These are phyloP conservation scores for Phocoena sinus DNA, from an alignment of 2,113 vertebrate species.

Conservation along the genomic window DNA sequence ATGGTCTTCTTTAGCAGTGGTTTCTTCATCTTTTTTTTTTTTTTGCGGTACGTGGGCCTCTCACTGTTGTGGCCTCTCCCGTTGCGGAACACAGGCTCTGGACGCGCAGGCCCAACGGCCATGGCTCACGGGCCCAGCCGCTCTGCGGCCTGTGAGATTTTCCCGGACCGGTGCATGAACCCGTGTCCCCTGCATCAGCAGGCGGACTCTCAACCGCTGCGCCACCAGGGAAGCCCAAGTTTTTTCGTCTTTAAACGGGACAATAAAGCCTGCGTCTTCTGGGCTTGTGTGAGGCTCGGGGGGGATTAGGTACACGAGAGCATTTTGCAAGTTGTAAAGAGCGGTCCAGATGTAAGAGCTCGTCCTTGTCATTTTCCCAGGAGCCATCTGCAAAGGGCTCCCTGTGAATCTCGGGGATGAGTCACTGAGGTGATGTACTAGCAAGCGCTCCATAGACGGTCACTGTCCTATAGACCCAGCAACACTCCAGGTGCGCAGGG, in stretches of 20 bases:
- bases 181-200: no score
- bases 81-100: no score
- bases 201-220: no score
- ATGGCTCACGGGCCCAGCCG: no score
- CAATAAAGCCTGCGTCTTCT: background rate
- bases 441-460: background rate
- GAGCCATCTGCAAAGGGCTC: background rate
- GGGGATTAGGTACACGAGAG: background rate
- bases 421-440: background rate
- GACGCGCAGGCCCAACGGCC: no score
- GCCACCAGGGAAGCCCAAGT: no score
- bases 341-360: background rate
- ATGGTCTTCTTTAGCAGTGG: background rate
- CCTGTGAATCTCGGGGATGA: background rate
- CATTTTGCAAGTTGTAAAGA: background rate
- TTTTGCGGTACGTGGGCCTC: no score
- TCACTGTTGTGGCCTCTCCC: no score
- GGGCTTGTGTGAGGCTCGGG: background rate
- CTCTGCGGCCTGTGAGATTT: no score
- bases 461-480: rapidly evolving
- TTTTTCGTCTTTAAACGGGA: background rate
- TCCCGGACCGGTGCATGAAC: no score
- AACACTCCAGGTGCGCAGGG: rapidly evolving
- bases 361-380: background rate
- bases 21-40: background rate